Evolutionary conservation across 2,888 invertebrate species (phyloP).

Genomic region (Linyphia triangularis): DNA sequence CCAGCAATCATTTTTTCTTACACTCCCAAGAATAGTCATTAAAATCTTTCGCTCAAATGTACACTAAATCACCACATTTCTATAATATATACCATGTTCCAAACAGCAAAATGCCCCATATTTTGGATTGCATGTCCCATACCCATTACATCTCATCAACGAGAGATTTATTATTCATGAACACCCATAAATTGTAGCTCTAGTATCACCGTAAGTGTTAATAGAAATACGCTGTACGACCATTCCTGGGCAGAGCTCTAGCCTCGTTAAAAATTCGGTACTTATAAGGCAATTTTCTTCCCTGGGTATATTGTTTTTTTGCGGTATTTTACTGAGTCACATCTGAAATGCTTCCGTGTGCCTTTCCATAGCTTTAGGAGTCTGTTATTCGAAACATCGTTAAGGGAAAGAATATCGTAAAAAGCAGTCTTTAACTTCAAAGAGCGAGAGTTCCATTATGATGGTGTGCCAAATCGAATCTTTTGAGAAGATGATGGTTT

Average conservation of each 20-base stretch:
- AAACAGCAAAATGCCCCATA: background rate
- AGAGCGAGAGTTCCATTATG: too few relatives aligned
- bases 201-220: conserved; percentile 37
- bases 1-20: too few relatives aligned
- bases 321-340: background rate
- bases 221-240: conserved; percentile 12
- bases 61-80: too few relatives aligned
- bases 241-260: background rate
- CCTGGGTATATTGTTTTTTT: conserved; percentile 10
- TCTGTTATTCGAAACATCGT: conserved; percentile 20
- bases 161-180: conserved; percentile 54
- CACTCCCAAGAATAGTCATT: too few relatives aligned
- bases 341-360: conserved; percentile 11
- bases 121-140: conserved; percentile 39
- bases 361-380: background rate
- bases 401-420: background rate
- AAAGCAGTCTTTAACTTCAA: background rate
- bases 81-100: background rate
- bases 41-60: too few relatives aligned
- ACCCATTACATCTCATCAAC: conserved; percentile 53
- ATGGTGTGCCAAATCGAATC: background rate
- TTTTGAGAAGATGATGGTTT: background rate
- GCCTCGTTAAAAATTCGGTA: conserved; percentile 24
- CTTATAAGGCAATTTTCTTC: conserved; percentile 28
- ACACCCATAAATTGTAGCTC: conserved; percentile 38